phyloP scores from a whole-genome alignment of 2,888 invertebrate genomes.

The Ophonus ardosiacus region DNA sequence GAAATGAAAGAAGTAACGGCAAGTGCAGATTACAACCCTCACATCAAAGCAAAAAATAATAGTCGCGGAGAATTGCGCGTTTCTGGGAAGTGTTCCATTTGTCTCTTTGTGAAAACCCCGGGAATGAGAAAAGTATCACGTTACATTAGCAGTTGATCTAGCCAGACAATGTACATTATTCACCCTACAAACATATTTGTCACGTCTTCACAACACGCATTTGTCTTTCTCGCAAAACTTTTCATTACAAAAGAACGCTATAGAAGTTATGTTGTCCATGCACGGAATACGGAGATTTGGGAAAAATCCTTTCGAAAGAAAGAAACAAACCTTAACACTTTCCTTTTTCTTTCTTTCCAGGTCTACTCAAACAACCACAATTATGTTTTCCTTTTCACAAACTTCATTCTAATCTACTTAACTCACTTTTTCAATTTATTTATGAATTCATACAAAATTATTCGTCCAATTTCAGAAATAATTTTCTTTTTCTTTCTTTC shows the following conservation, averaged over 20 bases:
- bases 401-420: conserved; percentile 30
- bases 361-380: conserved; percentile 8
- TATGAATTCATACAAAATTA: conserved; percentile 10
- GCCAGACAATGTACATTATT: conserved; percentile 59
- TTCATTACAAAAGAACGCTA: conserved; percentile 55
- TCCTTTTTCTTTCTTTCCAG: conserved; percentile 1
- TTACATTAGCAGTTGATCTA: conserved; percentile 62
- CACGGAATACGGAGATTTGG: conserved; percentile 58
- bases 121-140: conserved; percentile 56
- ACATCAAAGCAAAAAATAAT: conserved; percentile 56
- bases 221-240: conserved; percentile 53
- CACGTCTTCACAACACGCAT: conserved; percentile 50
- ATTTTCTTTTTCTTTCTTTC: conserved; percentile 34
- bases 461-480: conserved; percentile 34
- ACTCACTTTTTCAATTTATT: conserved; percentile 31
- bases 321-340: conserved; percentile 7
- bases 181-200: conserved; percentile 61
- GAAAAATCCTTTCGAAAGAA: background rate
- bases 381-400: conserved; percentile 32
- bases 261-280: conserved; percentile 47
- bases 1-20: conserved; percentile 18
- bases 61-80: conserved; percentile 36
- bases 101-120: conserved; percentile 49
- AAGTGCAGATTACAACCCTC: conserved; percentile 30
- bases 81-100: conserved; percentile 52